Base-by-base conservation (phyloP, 2,113 vertebrate species). In the Channa argus region DNA sequence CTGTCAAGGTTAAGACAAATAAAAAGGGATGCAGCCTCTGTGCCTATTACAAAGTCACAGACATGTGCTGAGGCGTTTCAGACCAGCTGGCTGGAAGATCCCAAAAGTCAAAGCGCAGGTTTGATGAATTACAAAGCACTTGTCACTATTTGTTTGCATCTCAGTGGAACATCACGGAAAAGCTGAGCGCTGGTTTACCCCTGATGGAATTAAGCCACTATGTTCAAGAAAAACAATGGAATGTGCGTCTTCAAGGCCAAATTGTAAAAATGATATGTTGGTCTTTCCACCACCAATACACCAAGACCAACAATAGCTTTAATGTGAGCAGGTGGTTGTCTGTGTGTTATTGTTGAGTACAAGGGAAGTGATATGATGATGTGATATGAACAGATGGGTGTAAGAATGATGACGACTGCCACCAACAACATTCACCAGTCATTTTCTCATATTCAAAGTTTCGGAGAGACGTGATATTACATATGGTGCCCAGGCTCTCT, bases 321-420 rank as follows among this genome's bases (percentile, higher is more conserved):
- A 68, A 65, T 6, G 61, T 34, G 78, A 88, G 76, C 80, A 89
- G 87, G 88, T 86, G 89, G 63, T 72, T 79, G 55, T 79, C 64
- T 89, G 70, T 56, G 76, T 55, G 39, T 82, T 74, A 83, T 60
- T 82, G 82, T 86, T 69, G 69, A 77, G 61, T 56, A 33, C 56
- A 9, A 34, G 62, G 73, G 67, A 44, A 63, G 39, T 68, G 60
- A 81, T 84, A 86, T 12, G 77, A 87, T 83, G 86, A 81, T 52
- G 70, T 80, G 71, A 87, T 59, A 59, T 49, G 77, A 89, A 68
- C 89, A 91, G 89, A 91, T 86, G 91, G 87, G 73, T 52, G 65
- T 24, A 34, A 39, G 47, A 63, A 72, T 77, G 80, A 90, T 66
- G 82, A 79, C 53, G 56, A 60, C 66, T 61, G 56, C 45, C 79